Conservation (phyloP, 2,797 vertebrate genomes). For the Danio aesculapii region DNA sequence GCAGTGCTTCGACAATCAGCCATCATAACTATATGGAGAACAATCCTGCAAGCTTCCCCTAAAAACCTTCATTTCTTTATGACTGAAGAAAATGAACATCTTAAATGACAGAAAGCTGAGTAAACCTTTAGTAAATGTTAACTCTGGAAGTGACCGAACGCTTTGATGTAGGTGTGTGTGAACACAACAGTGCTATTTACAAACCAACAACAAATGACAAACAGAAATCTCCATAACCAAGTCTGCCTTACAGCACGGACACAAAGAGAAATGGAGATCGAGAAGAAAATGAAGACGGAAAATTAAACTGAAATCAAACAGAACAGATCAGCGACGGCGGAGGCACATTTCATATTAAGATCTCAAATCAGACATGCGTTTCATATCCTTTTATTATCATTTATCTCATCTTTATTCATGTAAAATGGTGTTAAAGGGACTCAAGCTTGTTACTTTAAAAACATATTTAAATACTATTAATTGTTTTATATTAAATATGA, state of each 20-base stretch:
- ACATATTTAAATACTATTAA: constrained; percentile 25
- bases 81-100: too few relatives aligned
- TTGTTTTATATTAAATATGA: neutral
- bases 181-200: neutral
- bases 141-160: too few relatives aligned
- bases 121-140: too few relatives aligned
- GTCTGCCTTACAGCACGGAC: constrained; percentile 89
- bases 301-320: constrained; percentile 50
- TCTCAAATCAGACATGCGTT: constrained; percentile 91
- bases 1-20: too few relatives aligned
- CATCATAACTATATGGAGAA: too few relatives aligned
- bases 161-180: neutral
- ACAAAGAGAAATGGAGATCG: constrained; percentile 39
- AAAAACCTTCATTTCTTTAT: too few relatives aligned
- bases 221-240: neutral
- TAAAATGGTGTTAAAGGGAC: constrained; percentile 99
- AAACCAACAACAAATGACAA: neutral
- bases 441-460: constrained; percentile 90
- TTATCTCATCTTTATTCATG: constrained; percentile 88
- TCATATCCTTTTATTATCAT: constrained; percentile 69
- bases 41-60: too few relatives aligned
- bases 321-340: constrained; percentile 65
- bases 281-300: constrained; percentile 40
- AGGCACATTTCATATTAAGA: constrained; percentile 70
- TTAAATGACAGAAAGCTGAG: too few relatives aligned